These are phyloP conservation scores for Dilophus febrilis DNA, from an alignment of 2,888 invertebrate species.

Conservation along the genomic window DNA sequence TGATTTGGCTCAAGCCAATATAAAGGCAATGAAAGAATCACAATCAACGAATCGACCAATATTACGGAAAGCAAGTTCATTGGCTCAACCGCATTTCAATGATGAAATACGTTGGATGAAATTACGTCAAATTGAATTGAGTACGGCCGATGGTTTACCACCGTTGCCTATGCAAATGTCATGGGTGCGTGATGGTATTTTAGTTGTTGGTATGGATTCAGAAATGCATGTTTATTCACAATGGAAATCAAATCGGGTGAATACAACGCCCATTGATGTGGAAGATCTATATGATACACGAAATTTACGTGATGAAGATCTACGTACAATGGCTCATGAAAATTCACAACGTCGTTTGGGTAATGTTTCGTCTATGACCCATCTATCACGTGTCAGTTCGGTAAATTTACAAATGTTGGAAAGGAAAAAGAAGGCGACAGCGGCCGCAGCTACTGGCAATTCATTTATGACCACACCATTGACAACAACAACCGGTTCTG, in stretches of 20 bases:
- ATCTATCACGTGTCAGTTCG: conserved; percentile 66
- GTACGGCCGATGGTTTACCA: conserved; percentile 88
- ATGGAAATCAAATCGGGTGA: conserved; percentile 55
- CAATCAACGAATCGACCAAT: conserved; percentile 69
- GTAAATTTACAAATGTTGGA: conserved; percentile 66
- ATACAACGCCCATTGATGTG: conserved; percentile 30
- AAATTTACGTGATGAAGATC: conserved; percentile 52
- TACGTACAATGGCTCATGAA: conserved; percentile 46
- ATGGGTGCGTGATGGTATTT: conserved; percentile 95
- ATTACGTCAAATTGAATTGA: conserved; percentile 71
- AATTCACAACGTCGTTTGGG: conserved; percentile 48
- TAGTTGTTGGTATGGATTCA: conserved; percentile 98
- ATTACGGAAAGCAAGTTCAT: conserved; percentile 74
- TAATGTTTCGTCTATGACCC: conserved; percentile 61
- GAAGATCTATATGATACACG: conserved; percentile 57
- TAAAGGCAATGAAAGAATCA: conserved; percentile 80
- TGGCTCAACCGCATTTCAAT: conserved; percentile 75
- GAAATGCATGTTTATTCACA: conserved; percentile 99
- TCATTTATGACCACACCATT: conserved; percentile 6
- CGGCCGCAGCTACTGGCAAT: conserved; percentile 16
- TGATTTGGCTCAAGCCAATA: conserved; percentile 85
- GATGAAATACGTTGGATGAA: conserved; percentile 97
- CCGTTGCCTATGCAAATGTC: conserved; percentile 97
- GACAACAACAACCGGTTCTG: too few relatives aligned
- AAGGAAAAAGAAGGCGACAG: conserved; percentile 40